These are phyloP conservation scores for Ruditapes philippinarum DNA, from an alignment of 1,140 invertebrate species.

Conservation along the genomic window DNA sequence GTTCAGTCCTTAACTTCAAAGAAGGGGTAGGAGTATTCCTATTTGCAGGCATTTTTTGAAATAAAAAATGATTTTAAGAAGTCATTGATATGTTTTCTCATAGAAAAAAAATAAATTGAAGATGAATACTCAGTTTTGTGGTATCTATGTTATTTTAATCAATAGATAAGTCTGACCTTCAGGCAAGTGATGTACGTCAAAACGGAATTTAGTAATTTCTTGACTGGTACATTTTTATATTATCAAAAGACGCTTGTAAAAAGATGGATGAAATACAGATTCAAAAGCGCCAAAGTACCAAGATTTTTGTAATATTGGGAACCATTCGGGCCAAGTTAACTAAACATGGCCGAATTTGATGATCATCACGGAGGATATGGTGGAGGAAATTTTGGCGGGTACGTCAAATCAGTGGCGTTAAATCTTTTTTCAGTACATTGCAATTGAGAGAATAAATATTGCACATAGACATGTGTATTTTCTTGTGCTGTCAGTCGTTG, in stretches of 20 bases:
- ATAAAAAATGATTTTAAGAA: too few relatives aligned
- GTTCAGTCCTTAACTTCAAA: too few relatives aligned
- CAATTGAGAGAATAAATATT: not conserved
- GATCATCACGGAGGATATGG: slow-evolving; percentile 41
- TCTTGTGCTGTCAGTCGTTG: not conserved
- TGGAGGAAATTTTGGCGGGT: slow-evolving; percentile 57
- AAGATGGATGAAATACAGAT: not conserved
- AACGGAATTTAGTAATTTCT: not conserved
- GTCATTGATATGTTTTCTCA: too few relatives aligned
- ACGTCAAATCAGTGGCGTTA: not conserved
- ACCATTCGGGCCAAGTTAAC: slow-evolving; percentile 55
- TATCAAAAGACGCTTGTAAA: not conserved
- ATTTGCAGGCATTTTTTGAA: too few relatives aligned
- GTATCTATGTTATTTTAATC: too few relatives aligned
- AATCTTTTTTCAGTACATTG: not conserved
- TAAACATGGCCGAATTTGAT: slow-evolving; percentile 57
- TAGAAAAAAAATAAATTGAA: too few relatives aligned
- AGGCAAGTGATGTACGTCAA: too few relatives aligned
- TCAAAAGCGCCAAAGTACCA: not conserved
- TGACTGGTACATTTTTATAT: not conserved
- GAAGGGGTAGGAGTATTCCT: too few relatives aligned
- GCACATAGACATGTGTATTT: not conserved
- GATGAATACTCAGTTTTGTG: too few relatives aligned
- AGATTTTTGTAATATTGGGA: not conserved
- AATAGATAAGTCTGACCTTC: too few relatives aligned